These are phyloP conservation scores for Craniophora ligustri DNA, from an alignment of 2,888 invertebrate species.

Conservation along the genomic window DNA sequence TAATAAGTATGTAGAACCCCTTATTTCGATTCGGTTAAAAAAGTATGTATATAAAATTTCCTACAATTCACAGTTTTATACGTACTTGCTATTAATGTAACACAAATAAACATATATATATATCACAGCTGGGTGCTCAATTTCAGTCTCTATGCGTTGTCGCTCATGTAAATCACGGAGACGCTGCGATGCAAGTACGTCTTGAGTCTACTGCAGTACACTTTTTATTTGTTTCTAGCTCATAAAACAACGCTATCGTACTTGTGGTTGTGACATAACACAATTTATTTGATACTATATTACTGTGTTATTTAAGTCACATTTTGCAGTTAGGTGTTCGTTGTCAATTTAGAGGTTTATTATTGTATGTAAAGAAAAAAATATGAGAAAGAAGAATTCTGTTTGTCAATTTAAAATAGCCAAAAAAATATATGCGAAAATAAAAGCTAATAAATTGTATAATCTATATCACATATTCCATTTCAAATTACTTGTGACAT, in stretches of 20 bases:
- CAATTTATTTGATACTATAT: slow-evolving; percentile 42
- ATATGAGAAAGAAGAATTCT: too few relatives aligned
- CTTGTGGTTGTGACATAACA: slow-evolving; percentile 43
- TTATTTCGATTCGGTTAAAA: too few relatives aligned
- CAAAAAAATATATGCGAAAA: too few relatives aligned
- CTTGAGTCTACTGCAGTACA: slow-evolving; percentile 43
- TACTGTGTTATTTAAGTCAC: slow-evolving; percentile 12
- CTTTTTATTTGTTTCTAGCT: slow-evolving; percentile 57
- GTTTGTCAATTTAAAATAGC: too few relatives aligned
- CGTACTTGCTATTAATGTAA: slow-evolving; percentile 6
- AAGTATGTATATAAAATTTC: too few relatives aligned
- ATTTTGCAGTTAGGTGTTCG: neutral
- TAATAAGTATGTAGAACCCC: too few relatives aligned
- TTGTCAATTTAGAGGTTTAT: neutral
- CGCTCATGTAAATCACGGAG: slow-evolving; percentile 70
- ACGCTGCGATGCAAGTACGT: slow-evolving; percentile 53
- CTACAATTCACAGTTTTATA: neutral
- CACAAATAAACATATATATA: too few relatives aligned
- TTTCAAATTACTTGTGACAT: too few relatives aligned
- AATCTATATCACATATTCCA: too few relatives aligned
- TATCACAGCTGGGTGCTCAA: too few relatives aligned
- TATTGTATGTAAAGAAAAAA: too few relatives aligned
- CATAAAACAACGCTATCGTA: slow-evolving; percentile 58
- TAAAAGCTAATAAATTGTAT: too few relatives aligned
- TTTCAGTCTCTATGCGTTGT: slow-evolving; percentile 62